These are phyloP conservation scores for Ceratina calcarata DNA, from an alignment of 1,140 invertebrate species.

Conservation along the genomic window DNA sequence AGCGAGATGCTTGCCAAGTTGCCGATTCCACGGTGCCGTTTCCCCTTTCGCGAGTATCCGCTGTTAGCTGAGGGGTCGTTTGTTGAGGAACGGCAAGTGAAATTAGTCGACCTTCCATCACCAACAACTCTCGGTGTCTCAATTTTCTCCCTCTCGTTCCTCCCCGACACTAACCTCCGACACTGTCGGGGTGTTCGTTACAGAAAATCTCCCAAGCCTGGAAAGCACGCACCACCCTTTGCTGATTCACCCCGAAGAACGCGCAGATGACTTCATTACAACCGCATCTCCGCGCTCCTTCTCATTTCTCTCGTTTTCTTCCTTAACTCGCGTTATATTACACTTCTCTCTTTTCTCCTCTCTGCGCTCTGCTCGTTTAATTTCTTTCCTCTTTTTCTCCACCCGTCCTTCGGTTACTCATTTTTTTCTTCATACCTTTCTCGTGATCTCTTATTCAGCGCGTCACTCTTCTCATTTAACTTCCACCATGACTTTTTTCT, in stretches of 20 bases:
- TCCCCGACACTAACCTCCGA: not conserved
- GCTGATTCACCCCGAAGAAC: constrained; percentile 68
- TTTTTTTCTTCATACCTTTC: not conserved
- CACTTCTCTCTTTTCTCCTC: not conserved
- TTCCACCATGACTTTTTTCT: not conserved
- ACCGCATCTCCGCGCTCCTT: constrained; percentile 25
- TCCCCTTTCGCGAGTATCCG: constrained; percentile 11
- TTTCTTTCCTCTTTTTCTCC: not conserved
- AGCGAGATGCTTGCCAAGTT: not conserved
- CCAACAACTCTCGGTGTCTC: constrained; percentile 6
- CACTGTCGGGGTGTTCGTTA: not conserved
- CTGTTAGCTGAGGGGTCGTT: constrained; percentile 60
- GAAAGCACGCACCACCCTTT: constrained; percentile 55
- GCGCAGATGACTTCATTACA: constrained; percentile 76
- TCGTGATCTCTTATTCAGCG: not conserved
- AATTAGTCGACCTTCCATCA: constrained; percentile 70
- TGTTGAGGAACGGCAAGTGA: constrained; percentile 70
- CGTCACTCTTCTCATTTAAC: not conserved
- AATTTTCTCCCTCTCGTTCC: not conserved
- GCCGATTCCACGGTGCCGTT: constrained; percentile 31
- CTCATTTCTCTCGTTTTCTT: not conserved
- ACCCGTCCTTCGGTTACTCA: too few species aligned
- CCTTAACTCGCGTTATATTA: not conserved
- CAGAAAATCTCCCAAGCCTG: constrained; percentile 28
- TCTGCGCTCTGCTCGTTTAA: not conserved